A percentile compares a stretch with the other conserved stretches of the same genome.
These are phyloP conservation scores for Thalpophila matura DNA, from an alignment of 2,888 invertebrate species.

Conservation along the genomic window DNA sequence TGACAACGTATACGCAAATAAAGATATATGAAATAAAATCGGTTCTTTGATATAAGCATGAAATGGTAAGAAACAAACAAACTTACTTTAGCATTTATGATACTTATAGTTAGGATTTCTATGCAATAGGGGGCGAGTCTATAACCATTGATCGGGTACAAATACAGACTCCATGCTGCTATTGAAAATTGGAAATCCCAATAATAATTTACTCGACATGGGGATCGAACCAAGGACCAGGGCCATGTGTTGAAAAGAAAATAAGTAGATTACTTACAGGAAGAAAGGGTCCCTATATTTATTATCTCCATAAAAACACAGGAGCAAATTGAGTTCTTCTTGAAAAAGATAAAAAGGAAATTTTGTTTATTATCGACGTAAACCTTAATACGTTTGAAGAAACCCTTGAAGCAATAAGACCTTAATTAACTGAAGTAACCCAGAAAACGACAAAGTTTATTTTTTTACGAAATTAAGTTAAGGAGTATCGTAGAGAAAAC, in stretches of 20 bases:
- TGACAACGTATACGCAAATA: no score
- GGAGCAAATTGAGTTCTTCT: neutral
- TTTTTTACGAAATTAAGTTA: constrained; percentile 4
- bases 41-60: no score
- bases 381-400: neutral
- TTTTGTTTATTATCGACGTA: constrained; percentile 5
- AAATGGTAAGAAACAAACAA: no score
- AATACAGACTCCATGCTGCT: neutral
- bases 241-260: no score
- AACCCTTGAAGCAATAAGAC: constrained; percentile 12
- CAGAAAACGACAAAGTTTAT: constrained; percentile 4
- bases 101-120: no score
- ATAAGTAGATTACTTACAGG: neutral
- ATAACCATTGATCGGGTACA: no score
- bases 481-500: neutral
- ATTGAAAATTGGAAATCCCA: neutral
- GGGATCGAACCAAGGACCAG: neutral
- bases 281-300: neutral
- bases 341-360: neutral
- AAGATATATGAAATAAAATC: no score
- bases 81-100: no score
- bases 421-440: constrained; percentile 2
- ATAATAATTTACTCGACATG: neutral
- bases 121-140: no score
- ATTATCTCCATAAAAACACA: neutral